These are phyloP conservation scores for Pedetes capensis DNA, from an alignment of 2,113 vertebrate genomes.

Conservation along the genomic window DNA sequence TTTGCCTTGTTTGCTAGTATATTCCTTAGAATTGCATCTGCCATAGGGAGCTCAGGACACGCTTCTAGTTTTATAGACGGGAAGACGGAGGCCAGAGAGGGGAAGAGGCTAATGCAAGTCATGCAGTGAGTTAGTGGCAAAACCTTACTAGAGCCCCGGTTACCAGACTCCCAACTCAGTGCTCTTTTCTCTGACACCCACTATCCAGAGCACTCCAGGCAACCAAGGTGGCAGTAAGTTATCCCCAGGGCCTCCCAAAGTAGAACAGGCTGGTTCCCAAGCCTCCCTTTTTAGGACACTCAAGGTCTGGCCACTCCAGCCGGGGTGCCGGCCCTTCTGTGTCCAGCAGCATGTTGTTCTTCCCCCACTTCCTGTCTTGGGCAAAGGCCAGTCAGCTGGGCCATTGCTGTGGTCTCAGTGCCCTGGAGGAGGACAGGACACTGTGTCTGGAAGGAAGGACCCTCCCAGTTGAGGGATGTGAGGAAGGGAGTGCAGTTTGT, in stretches of 20 bases:
- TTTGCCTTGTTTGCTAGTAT: background rate
- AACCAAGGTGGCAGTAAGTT: background rate
- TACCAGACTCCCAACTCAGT: background rate
- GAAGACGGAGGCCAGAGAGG: background rate
- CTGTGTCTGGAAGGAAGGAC: background rate
- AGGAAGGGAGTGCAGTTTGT: background rate
- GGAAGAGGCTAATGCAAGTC: background rate
- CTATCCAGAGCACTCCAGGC: background rate
- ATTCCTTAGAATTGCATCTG: background rate
- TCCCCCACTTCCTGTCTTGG: slow-evolving; percentile 56
- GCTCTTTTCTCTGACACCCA: background rate
- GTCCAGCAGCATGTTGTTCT: background rate
- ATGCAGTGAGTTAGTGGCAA: background rate
- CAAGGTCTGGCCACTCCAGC: background rate
- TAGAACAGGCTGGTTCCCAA: background rate
- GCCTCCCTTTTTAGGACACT: background rate
- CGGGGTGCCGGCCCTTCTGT: background rate
- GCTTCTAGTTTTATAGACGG: background rate
- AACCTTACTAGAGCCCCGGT: background rate
- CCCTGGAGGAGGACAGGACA: background rate
- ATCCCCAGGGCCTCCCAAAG: background rate
- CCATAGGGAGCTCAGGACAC: background rate
- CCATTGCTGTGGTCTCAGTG: slow-evolving; percentile 40
- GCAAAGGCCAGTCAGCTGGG: background rate
- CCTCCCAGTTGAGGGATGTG: background rate